Conservation (phyloP, 2,797 vertebrate genomes). For the Pogoniulus pusillus region DNA sequence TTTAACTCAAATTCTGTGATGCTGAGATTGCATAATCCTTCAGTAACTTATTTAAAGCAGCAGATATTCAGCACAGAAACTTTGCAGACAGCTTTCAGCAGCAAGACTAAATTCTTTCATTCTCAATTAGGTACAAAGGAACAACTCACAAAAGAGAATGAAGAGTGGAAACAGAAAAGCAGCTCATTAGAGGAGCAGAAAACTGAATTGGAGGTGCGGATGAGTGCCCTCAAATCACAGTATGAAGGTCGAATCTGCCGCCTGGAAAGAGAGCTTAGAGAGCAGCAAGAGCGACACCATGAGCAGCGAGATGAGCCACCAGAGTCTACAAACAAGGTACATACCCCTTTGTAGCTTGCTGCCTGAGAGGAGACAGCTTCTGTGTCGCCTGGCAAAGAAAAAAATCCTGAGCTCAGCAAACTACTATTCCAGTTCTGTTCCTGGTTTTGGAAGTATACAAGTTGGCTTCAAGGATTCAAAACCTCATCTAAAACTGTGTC, state of each 20-base stretch:
- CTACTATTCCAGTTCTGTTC: background rate
- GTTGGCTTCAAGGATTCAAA: background rate
- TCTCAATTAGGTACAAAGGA: constrained; percentile 83
- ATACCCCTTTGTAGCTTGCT: background rate
- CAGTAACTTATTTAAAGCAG: background rate
- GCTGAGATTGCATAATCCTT: background rate
- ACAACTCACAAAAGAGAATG: constrained; percentile 89
- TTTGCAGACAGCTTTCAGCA: background rate
- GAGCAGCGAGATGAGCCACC: constrained; percentile 91
- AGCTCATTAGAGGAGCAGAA: constrained; percentile 83
- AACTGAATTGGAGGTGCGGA: constrained; percentile 93
- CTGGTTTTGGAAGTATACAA: background rate
- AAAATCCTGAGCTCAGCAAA: background rate
- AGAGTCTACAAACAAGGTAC: constrained; percentile 89
- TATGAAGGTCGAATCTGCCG: constrained; percentile 93
- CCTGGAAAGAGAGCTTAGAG: constrained; percentile 91
- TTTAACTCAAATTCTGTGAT: no score
- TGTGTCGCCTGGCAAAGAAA: background rate
- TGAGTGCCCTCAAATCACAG: constrained; percentile 95
- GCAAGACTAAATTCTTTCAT: background rate
- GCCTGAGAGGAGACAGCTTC: background rate
- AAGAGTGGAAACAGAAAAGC: constrained; percentile 88
- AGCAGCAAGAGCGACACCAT: constrained; percentile 92
- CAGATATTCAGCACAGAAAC: background rate
- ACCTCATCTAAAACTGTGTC: background rate